A percentile compares a stretch with the other conserved stretches of the same genome.
phyloP scores from a whole-genome alignment of 1,140 invertebrate species.

The Aphelenchoides avenae region DNA sequence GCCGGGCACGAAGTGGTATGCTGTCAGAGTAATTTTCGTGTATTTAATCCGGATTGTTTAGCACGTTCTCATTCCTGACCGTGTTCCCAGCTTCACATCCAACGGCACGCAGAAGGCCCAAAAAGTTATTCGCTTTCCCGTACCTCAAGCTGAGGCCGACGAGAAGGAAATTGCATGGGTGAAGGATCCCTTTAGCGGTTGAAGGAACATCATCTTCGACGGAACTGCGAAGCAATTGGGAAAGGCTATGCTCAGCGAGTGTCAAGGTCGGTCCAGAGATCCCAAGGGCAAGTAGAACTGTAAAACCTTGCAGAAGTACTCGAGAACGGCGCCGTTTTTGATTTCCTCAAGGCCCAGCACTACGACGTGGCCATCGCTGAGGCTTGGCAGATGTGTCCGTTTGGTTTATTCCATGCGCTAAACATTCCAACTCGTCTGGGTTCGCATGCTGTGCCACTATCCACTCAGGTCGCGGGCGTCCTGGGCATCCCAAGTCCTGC shows the following conservation, averaged over 20 bases:
- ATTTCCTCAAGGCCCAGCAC: slow-evolving; percentile 7
- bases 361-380: slow-evolving; percentile 29
- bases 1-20: slow-evolving; percentile 47
- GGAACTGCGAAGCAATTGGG: too few species aligned
- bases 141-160: not conserved
- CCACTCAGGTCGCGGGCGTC: not conserved
- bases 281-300: not conserved
- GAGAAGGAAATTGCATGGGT: slow-evolving; percentile 1
- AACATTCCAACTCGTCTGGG: slow-evolving; percentile 9
- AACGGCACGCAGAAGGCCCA: not conserved
- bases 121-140: not conserved
- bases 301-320: not conserved
- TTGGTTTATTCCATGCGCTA: slow-evolving; percentile 19
- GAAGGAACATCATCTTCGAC: too few species aligned
- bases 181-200: too few species aligned
- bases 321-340: not conserved
- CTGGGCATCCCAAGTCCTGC: slow-evolving; percentile 12
- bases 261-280: too few species aligned
- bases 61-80: not conserved
- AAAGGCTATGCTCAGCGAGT: too few species aligned
- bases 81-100: not conserved
- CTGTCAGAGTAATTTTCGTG: not conserved
- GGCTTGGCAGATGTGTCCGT: slow-evolving; percentile 15
- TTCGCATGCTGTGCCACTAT: slow-evolving; percentile 12
- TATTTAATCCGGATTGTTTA: not conserved